Percentiles rank a stretch among this genome's conserved stretches.
phyloP scores from a whole-genome alignment of 2,888 invertebrate species.

The Ethmia dodecea region DNA sequence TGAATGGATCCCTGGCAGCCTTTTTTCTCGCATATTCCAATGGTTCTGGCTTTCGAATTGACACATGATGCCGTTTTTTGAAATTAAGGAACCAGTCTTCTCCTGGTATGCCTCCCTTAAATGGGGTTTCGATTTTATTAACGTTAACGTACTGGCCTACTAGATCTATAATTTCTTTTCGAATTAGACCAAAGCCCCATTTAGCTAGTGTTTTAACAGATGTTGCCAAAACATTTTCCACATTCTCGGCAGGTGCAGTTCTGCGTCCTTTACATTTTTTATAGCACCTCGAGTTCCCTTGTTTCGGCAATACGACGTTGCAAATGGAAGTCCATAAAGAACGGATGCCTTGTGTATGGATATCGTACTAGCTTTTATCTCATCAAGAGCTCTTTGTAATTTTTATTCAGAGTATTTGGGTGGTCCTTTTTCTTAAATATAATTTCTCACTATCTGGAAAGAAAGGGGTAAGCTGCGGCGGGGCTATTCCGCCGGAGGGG shows the following conservation, averaged over 20 bases:
- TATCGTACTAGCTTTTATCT: no score
- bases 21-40: constrained; percentile 29
- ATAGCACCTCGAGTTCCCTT: no score
- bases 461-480: no score
- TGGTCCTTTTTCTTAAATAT: no score
- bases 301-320: no score
- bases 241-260: neutral
- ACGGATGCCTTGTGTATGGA: no score
- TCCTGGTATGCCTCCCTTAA: constrained; percentile 29
- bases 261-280: no score
- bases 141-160: constrained; percentile 25
- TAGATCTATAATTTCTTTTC: constrained; percentile 28
- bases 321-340: no score
- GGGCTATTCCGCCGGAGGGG: no score
- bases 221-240: neutral
- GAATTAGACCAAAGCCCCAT: constrained; percentile 27
- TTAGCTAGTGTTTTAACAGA: neutral
- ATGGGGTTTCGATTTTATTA: constrained; percentile 27
- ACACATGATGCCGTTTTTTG: constrained; percentile 28
- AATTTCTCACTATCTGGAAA: no score
- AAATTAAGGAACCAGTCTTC: constrained; percentile 29
- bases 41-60: constrained; percentile 38
- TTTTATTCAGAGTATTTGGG: no score
- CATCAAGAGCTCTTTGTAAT: no score
- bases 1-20: constrained; percentile 20